Percentiles rank a stretch among this genome's conserved stretches.
Conservation (phyloP, 2,888 invertebrate species). For the Galerucella pusilla region DNA sequence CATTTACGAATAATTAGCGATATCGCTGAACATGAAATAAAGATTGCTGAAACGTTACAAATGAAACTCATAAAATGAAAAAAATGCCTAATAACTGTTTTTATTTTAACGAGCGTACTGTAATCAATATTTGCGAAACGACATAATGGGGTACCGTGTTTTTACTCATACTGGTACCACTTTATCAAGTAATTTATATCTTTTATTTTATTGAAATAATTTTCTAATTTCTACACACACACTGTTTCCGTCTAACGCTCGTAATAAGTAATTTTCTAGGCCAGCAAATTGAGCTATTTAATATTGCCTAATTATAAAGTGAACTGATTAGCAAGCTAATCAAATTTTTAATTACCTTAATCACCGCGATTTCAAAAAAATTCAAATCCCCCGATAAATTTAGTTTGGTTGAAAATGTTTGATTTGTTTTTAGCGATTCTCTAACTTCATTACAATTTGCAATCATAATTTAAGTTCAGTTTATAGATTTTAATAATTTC, state of each 20-base stretch:
- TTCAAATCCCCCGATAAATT: slow-evolving; percentile 5
- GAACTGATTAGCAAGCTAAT: slow-evolving; percentile 5
- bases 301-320: slow-evolving; percentile 4
- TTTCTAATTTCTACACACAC: slow-evolving; percentile 22
- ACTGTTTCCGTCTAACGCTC: slow-evolving; percentile 10
- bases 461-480: neutral
- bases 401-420: neutral
- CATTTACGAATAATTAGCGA: slow-evolving; percentile 1
- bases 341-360: slow-evolving; percentile 3
- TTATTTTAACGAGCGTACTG: slow-evolving; percentile 5
- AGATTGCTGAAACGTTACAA: slow-evolving; percentile 7
- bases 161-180: slow-evolving; percentile 8
- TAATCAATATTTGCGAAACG: slow-evolving; percentile 10
- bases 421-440: neutral
- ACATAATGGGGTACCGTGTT: slow-evolving; percentile 2
- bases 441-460: neutral
- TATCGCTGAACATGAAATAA: slow-evolving; percentile 2
- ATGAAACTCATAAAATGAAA: slow-evolving; percentile 1
- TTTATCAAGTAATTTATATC: slow-evolving; percentile 11
- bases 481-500: slow-evolving; percentile 9
- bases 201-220: slow-evolving; percentile 22
- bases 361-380: slow-evolving; percentile 9
- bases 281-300: slow-evolving; percentile 16
- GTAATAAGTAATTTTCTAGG: slow-evolving; percentile 9
- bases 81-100: slow-evolving; percentile 2